Evolutionary conservation across 2,888 invertebrate genomes (phyloP).

Genomic region (Elmis aenea): DNA sequence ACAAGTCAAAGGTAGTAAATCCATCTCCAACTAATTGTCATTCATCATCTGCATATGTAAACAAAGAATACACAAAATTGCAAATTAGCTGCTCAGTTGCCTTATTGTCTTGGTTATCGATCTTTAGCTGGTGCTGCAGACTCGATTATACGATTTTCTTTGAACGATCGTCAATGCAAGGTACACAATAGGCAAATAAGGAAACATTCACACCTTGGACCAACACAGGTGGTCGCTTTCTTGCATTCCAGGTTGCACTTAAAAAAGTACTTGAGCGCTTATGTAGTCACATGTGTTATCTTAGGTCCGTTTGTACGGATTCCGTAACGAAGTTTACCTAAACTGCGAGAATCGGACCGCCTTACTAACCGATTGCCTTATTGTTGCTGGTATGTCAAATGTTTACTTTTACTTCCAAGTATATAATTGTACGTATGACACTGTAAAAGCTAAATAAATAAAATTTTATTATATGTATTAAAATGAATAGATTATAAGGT

Average conservation of each 20-base stretch:
- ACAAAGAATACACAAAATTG: no score
- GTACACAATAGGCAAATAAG: no score
- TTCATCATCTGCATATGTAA: no score
- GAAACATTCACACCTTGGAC: constrained; percentile 24
- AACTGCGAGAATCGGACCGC: constrained; percentile 21
- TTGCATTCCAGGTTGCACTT: constrained; percentile 17
- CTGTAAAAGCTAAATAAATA: constrained; percentile 18
- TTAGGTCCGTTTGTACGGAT: constrained; percentile 20
- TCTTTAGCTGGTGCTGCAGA: no score
- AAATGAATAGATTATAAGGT: not conserved
- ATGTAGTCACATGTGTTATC: constrained; percentile 22
- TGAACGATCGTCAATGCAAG: no score
- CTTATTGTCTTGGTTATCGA: no score
- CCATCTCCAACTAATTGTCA: no score
- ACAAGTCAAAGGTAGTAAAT: no score
- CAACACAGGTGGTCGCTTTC: constrained; percentile 22
- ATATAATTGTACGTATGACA: constrained; percentile 15
- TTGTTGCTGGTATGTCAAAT: constrained; percentile 4
- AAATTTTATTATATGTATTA: constrained; percentile 3
- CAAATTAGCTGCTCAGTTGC: no score
- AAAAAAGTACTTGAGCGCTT: constrained; percentile 21
- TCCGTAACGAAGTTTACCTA: constrained; percentile 18
- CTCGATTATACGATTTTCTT: no score
- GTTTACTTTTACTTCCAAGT: constrained; percentile 17
- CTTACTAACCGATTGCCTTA: constrained; percentile 10